phyloP scores from a whole-genome alignment of 2,797 vertebrate genomes.

The Florisuga fusca region DNA sequence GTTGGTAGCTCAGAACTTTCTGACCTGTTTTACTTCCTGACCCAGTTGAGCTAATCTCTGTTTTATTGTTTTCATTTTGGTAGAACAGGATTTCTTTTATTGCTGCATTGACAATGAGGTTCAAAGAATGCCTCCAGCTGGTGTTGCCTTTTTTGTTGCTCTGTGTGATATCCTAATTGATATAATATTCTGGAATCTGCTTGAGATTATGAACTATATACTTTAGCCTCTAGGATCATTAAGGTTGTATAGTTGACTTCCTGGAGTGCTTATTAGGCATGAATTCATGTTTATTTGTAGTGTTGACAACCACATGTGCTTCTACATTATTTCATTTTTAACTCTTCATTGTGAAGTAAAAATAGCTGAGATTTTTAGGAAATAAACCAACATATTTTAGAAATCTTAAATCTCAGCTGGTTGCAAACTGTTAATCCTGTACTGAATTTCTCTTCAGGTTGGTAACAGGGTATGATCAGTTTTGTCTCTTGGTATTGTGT shows the following conservation, averaged over 20 bases:
- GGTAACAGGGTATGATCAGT: background rate
- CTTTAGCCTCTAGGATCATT: conserved; percentile 25
- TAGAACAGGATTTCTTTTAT: conserved; percentile 16
- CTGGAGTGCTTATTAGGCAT: conserved; percentile 7
- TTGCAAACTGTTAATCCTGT: background rate
- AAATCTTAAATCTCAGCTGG: background rate
- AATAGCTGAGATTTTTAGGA: background rate
- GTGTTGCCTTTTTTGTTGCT: conserved; percentile 21
- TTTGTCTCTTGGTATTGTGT: background rate
- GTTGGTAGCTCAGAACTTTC: background rate
- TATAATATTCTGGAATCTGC: conserved; percentile 21
- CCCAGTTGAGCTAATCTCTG: background rate
- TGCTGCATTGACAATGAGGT: background rate
- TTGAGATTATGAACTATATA: conserved; percentile 15
- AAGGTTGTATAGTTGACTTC: conserved; percentile 13
- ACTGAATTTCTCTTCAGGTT: conserved; percentile 6
- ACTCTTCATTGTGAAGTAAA: background rate
- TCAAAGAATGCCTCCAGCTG: conserved; percentile 41
- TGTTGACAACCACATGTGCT: background rate
- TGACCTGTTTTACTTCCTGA: background rate
- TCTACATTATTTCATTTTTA: background rate
- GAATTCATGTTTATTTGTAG: conserved; percentile 42
- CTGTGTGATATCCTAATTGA: conserved; percentile 11
- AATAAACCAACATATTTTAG: background rate
- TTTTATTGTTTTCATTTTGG: conserved; percentile 33